These are phyloP conservation scores for Paradoxurus hermaphroditus DNA, from an alignment of 2,113 vertebrate species.

Conservation along the genomic window DNA sequence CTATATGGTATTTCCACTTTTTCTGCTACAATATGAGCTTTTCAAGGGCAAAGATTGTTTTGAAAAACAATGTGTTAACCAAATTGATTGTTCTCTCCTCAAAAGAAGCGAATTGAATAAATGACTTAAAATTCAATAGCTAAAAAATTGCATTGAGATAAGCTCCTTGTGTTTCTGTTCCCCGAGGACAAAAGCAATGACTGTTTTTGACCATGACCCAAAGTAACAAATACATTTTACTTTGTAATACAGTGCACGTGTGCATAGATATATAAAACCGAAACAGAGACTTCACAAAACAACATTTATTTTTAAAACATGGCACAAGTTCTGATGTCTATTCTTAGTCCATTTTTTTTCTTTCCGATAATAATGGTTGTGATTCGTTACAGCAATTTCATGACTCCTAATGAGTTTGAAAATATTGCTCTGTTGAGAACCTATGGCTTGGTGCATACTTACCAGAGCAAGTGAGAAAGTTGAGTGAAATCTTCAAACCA, in stretches of 20 bases:
- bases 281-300: not conserved
- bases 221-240: slow-evolving; percentile 19
- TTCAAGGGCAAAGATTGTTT: slow-evolving; percentile 40
- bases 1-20: not conserved
- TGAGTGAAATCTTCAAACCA: not conserved
- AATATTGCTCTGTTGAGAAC: not conserved
- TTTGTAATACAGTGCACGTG: not conserved
- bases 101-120: slow-evolving; percentile 12
- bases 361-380: not conserved
- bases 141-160: slow-evolving; percentile 12
- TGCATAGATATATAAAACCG: not conserved
- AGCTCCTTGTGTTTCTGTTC: not conserved
- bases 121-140: slow-evolving; percentile 28
- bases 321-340: not conserved
- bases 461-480: not conserved
- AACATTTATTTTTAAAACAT: not conserved
- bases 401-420: not conserved
- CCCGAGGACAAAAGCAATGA: not conserved
- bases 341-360: not conserved
- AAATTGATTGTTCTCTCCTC: slow-evolving; percentile 25
- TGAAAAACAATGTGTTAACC: not conserved
- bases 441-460: not conserved
- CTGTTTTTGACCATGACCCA: not conserved
- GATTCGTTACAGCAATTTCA: not conserved
- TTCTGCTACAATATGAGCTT: not conserved